Evolutionary conservation across 2,113 vertebrate genomes (phyloP).

Genomic region (Ophiodon elongatus): DNA sequence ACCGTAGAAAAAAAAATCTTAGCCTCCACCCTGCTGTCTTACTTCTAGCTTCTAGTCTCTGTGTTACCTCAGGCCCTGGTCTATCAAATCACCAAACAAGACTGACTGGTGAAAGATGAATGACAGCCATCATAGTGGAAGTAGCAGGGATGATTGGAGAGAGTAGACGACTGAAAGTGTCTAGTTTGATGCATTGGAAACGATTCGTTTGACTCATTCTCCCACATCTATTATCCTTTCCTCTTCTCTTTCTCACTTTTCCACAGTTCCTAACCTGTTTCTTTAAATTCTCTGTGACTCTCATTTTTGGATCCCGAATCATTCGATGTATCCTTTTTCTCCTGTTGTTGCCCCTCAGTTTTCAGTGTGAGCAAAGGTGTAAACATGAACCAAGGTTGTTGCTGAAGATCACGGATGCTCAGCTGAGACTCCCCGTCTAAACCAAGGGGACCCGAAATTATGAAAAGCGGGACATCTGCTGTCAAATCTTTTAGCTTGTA

Average conservation of each 20-base stretch:
- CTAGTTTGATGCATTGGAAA: slow-evolving; percentile 38
- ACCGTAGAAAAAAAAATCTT: too few relatives aligned
- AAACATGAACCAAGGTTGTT: neutral
- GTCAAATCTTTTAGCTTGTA: too few relatives aligned
- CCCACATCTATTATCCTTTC: neutral
- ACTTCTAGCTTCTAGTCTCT: neutral
- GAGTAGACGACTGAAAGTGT: slow-evolving; percentile 40
- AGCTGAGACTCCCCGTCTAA: too few relatives aligned
- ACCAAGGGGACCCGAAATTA: neutral
- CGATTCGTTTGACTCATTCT: slow-evolving; percentile 29
- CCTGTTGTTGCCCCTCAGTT: neutral
- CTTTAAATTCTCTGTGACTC: neutral
- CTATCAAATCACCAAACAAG: slow-evolving; percentile 43
- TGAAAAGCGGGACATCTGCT: neutral
- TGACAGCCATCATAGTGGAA: slow-evolving; percentile 46
- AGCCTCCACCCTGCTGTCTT: neutral
- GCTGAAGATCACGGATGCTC: neutral
- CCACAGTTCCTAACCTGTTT: neutral
- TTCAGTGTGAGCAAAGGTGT: neutral
- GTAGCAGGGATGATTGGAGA: slow-evolving; percentile 56
- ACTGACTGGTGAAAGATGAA: slow-evolving; percentile 58
- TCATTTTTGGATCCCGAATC: neutral
- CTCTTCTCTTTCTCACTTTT: neutral
- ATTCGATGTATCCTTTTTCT: neutral
- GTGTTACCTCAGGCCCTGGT: slow-evolving; percentile 14